Evolutionary conservation across 92 coral and sea anemone species (phyloP).

Genomic region (Isaurus tuberculatus): DNA sequence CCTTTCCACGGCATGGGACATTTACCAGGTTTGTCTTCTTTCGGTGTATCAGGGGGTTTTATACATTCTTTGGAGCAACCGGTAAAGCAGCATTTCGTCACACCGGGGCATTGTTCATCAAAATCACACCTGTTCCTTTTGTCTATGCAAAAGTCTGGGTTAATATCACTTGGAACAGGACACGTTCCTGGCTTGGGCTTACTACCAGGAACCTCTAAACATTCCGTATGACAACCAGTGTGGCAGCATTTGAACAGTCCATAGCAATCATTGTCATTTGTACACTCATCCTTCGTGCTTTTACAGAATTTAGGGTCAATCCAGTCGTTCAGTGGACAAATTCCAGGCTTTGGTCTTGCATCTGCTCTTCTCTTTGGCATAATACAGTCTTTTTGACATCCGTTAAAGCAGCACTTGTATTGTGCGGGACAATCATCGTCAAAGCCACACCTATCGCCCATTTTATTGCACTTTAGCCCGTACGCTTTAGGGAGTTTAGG

Average conservation of each 20-base stretch:
- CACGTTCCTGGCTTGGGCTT: slow-evolving; percentile 77
- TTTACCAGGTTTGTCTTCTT: slow-evolving; percentile 58
- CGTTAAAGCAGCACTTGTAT: slow-evolving; percentile 80
- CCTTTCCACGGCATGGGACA: slow-evolving; percentile 90
- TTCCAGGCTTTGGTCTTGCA: slow-evolving; percentile 69
- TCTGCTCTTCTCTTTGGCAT: slow-evolving; percentile 48
- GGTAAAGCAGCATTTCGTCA: slow-evolving; percentile 74
- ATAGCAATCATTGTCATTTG: slow-evolving; percentile 67
- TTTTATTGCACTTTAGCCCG: slow-evolving; percentile 56
- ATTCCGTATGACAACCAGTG: slow-evolving; percentile 72
- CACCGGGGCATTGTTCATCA: slow-evolving; percentile 73
- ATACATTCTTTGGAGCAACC: slow-evolving; percentile 78
- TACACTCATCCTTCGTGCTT: slow-evolving; percentile 68
- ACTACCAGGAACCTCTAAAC: slow-evolving; percentile 63
- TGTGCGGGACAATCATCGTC: slow-evolving; percentile 77
- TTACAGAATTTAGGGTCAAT: slow-evolving; percentile 54
- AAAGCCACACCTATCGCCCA: slow-evolving; percentile 69
- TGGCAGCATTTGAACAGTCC: slow-evolving; percentile 76
- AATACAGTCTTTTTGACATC: slow-evolving; percentile 76
- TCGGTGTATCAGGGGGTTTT: slow-evolving; percentile 42
- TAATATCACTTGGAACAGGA: slow-evolving; percentile 53
- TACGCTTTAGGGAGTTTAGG: slow-evolving; percentile 47
- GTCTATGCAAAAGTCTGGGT: slow-evolving; percentile 26
- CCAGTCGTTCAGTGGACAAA: slow-evolving; percentile 66
- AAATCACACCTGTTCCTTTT: slow-evolving; percentile 56